phyloP scores from a whole-genome alignment of 2,888 invertebrate genomes.

The Eupeodes luniger region DNA sequence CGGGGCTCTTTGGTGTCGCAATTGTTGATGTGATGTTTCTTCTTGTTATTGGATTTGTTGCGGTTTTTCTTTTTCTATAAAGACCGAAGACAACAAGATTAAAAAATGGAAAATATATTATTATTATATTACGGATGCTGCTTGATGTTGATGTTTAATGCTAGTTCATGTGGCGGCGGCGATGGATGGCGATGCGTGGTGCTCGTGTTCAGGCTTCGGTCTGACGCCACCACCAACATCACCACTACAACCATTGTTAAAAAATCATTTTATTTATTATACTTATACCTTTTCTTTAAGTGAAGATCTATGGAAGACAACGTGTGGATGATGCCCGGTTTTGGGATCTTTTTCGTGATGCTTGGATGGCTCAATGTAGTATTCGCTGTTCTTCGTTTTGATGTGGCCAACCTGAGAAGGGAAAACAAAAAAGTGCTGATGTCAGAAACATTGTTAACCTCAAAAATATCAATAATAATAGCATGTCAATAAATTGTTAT shows the following conservation, averaged over 20 bases:
- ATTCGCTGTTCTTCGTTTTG: constrained; percentile 88
- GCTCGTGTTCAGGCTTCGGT: neutral
- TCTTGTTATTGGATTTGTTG: constrained; percentile 82
- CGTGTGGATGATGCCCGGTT: constrained; percentile 87
- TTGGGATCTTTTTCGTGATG: constrained; percentile 83
- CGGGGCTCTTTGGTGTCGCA: constrained; percentile 86
- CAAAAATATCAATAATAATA: constrained; percentile 7
- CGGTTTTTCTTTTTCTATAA: constrained; percentile 83
- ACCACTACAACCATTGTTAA: neutral
- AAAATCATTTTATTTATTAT: constrained; percentile 54
- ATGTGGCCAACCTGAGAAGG: constrained; percentile 87
- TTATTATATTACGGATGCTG: constrained; percentile 3
- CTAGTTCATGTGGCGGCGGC: constrained; percentile 2
- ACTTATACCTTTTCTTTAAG: constrained; percentile 83
- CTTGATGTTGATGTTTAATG: neutral
- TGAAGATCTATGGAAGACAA: constrained; percentile 88
- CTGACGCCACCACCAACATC: neutral
- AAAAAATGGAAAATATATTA: constrained; percentile 13
- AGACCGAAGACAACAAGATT: neutral
- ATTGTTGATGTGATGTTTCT: constrained; percentile 83
- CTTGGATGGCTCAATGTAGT: constrained; percentile 89
- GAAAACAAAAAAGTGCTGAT: constrained; percentile 61
- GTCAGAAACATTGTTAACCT: constrained; percentile 42
- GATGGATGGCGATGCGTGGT: no score
- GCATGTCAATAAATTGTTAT: neutral